These are phyloP conservation scores for Mustelus asterias DNA, from an alignment of 2,113 vertebrate species.

Conservation along the genomic window DNA sequence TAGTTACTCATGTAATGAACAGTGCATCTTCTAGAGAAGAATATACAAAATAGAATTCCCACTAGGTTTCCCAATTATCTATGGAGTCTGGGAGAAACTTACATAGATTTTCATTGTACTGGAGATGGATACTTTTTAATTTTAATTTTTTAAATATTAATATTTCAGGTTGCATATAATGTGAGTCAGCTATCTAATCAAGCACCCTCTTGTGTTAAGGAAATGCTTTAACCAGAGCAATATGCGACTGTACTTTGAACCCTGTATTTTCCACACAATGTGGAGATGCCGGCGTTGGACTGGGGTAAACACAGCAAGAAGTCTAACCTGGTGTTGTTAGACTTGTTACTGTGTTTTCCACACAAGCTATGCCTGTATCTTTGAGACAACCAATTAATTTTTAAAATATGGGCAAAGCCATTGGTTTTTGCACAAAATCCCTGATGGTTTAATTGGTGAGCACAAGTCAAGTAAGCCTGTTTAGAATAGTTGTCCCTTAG, in stretches of 20 bases:
- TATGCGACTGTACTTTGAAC: not conserved
- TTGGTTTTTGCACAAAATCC: too few species aligned
- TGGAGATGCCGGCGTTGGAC: too few species aligned
- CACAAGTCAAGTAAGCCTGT: not conserved
- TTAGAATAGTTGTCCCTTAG: not conserved
- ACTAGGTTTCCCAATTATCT: not conserved
- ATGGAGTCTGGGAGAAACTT: not conserved
- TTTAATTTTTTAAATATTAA: too few species aligned
- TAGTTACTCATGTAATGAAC: not conserved
- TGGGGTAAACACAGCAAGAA: too few species aligned
- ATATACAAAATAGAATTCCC: not conserved
- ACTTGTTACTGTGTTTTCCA: not conserved
- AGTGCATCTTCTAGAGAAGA: not conserved
- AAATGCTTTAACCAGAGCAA: not conserved
- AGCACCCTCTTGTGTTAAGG: not conserved
- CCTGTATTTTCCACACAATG: not conserved
- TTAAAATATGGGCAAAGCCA: too few species aligned
- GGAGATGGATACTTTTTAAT: not conserved
- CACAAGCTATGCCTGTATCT: not conserved
- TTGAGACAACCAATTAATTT: not conserved
- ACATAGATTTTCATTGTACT: not conserved
- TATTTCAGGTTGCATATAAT: not conserved
- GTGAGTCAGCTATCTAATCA: not conserved
- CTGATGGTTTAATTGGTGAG: not conserved
- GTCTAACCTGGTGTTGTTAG: too few species aligned